Evolutionary conservation across 2,888 invertebrate species (phyloP).

Genomic region (Gastrophysa polygoni): DNA sequence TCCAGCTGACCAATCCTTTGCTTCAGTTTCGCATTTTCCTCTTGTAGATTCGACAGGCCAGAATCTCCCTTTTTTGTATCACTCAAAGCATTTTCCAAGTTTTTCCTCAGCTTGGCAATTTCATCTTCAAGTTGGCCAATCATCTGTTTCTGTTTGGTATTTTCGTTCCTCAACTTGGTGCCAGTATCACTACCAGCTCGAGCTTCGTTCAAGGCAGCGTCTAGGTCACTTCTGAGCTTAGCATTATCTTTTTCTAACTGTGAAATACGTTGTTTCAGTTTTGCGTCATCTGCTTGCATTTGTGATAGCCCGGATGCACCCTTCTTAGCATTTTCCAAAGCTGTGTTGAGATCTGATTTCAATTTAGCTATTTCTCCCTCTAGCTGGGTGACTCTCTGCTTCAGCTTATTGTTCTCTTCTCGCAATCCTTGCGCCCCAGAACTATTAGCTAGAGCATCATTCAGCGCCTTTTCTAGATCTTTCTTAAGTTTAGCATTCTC

Average conservation of each 20-base stretch:
- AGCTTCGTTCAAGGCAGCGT: constrained; percentile 29
- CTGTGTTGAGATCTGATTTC: constrained; percentile 29
- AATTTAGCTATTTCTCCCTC: constrained; percentile 28
- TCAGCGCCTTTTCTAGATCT: constrained; percentile 24
- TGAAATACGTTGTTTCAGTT: constrained; percentile 39
- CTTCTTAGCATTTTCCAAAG: constrained; percentile 28
- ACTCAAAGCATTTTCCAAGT: constrained; percentile 27
- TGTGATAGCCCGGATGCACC: constrained; percentile 24
- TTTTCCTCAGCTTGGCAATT: constrained; percentile 30
- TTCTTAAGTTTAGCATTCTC: constrained; percentile 29
- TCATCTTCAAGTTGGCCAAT: constrained; percentile 35
- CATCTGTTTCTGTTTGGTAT: constrained; percentile 36
- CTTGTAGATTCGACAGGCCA: constrained; percentile 16
- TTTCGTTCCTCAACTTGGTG: constrained; percentile 33
- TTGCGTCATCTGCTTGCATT: constrained; percentile 36
- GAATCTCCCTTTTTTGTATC: constrained; percentile 29
- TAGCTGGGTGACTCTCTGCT: constrained; percentile 27
- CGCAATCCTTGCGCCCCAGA: constrained; percentile 13
- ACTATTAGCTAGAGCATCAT: constrained; percentile 13
- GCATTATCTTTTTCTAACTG: constrained; percentile 40
- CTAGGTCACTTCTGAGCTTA: constrained; percentile 30
- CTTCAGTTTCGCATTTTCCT: constrained; percentile 27
- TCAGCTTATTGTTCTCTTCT: constrained; percentile 34
- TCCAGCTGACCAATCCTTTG: constrained; percentile 23
- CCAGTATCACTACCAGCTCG: constrained; percentile 17